phyloP scores from a whole-genome alignment of 1,140 invertebrate genomes.

The Laodelphax striatellus region DNA sequence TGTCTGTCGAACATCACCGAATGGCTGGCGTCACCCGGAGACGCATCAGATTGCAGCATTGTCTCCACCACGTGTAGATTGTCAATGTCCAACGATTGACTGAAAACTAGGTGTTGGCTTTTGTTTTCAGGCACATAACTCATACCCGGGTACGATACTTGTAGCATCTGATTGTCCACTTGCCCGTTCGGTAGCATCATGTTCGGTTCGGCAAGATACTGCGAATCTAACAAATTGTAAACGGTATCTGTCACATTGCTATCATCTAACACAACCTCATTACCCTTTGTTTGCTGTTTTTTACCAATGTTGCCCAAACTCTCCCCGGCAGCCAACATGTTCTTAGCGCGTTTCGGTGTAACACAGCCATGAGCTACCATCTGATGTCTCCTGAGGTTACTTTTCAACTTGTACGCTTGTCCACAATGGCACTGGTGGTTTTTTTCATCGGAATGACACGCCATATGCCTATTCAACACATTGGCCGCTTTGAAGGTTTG shows the following conservation, averaged over 20 bases:
- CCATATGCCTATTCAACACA: conserved; percentile 7
- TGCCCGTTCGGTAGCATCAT: background rate
- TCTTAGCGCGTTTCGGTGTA: conserved; percentile 1
- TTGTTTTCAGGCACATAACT: background rate
- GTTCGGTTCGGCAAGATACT: background rate
- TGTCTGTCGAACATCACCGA: background rate
- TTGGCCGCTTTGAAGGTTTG: background rate
- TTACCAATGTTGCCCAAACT: background rate
- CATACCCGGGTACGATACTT: conserved; percentile 5
- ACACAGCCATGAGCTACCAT: background rate
- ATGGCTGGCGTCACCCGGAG: background rate
- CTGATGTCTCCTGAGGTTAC: conserved; percentile 9
- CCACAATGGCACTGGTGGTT: conserved; percentile 10
- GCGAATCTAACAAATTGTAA: background rate
- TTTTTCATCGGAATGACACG: background rate
- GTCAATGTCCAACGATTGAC: conserved; percentile 6
- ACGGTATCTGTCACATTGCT: background rate
- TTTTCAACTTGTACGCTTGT: background rate
- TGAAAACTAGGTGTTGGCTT: conserved; percentile 3
- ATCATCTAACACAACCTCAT: background rate
- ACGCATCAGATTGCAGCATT: conserved; percentile 3
- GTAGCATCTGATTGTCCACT: background rate
- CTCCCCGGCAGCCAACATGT: background rate
- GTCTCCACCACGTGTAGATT: conserved; percentile 7
- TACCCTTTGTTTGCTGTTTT: background rate